Base-by-base conservation (phyloP, 2,888 invertebrate species). In the Drosophila mercatorum region DNA sequence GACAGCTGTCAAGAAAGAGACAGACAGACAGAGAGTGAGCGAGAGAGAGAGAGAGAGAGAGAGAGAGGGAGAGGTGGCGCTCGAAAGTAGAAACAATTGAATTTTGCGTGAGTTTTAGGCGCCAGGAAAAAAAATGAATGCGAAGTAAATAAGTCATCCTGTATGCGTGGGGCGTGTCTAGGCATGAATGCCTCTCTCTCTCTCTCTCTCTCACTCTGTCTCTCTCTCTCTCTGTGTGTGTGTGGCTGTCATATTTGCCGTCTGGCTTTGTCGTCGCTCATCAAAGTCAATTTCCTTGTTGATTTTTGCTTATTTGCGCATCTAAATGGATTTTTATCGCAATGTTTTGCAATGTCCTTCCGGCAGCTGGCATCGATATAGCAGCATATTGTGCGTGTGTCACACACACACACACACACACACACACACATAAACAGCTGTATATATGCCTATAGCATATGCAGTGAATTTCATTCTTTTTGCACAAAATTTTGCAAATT, bases 321-420 rank as follows among this genome's bases (percentile, higher is more conserved):
- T 86, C 90, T 88, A 89, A 85, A 89, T 89, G 88, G 83, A 86
- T 89, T 86, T 86, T 86, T 88, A 88, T 88, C 88, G 89, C 88
- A 88, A 88, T 88, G 89, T 81, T 85, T 89, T 88, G 82, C 88
- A 84, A 81, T 89, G 88, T 80, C 72, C 82, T 84, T 87, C 78
- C 83, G 88, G 85, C 83, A 70, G 80, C 44, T 66, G 68, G 65
- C 73, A 87, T 83, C 82, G 84, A 87, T 81, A 72, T 66, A 72
- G 67, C 57, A 49, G 57, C 62, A 66, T 66, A 78, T 69, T 69
- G 78, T 75, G 63, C 63, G 63, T 55, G 66, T 56, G 49, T 46
- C 56, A 61, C 55, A 77, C 64, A 59, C 55, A 40, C 52, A 52
- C 67, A 58, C 46, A 38, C 61, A 58, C 17, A 61, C 47, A 41